Percentiles rank a stretch among this genome's conserved stretches.
Conservation (phyloP, 2,797 vertebrate genomes). For the Peromyscus melanophrys region DNA sequence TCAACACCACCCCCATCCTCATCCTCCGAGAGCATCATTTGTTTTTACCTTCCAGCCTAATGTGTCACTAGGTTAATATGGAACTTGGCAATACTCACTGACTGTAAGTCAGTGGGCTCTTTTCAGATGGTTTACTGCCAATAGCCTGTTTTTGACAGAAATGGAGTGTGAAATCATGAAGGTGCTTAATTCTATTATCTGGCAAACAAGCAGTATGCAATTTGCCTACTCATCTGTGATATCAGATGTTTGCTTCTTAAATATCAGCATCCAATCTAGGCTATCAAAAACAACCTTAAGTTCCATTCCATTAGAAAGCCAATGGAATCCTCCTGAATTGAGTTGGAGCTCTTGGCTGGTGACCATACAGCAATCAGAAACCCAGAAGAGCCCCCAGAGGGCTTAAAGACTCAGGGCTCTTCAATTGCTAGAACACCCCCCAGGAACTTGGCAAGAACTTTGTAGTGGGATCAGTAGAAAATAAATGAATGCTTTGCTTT, state of each 20-base stretch:
- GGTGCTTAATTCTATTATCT: conserved; percentile 71
- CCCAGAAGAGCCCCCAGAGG: conserved; percentile 4
- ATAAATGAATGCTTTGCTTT: conserved; percentile 39
- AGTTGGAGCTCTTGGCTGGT: conserved; percentile 55
- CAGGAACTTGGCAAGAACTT: conserved; percentile 43
- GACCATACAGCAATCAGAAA: conserved; percentile 50
- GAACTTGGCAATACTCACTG: conserved; percentile 35
- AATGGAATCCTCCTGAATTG: conserved; percentile 62
- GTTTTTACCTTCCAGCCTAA: conserved; percentile 42
- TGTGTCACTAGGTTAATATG: conserved; percentile 32
- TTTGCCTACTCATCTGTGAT: conserved; percentile 69
- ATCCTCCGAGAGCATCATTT: neutral
- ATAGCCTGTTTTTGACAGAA: conserved; percentile 76
- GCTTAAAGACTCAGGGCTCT: conserved; percentile 55
- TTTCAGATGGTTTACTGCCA: conserved; percentile 65
- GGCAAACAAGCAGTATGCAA: conserved; percentile 49
- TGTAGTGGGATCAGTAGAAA: neutral
- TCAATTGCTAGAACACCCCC: conserved; percentile 40
- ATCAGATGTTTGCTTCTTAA: conserved; percentile 67
- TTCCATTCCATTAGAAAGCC: conserved; percentile 56
- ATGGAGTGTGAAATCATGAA: conserved; percentile 51
- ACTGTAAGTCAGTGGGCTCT: conserved; percentile 41
- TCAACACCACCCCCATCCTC: neutral
- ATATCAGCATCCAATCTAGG: conserved; percentile 61
- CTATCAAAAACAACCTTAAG: conserved; percentile 56